These are phyloP conservation scores for Chydorus sphaericus DNA, from an alignment of 2,888 invertebrate genomes.

Conservation along the genomic window DNA sequence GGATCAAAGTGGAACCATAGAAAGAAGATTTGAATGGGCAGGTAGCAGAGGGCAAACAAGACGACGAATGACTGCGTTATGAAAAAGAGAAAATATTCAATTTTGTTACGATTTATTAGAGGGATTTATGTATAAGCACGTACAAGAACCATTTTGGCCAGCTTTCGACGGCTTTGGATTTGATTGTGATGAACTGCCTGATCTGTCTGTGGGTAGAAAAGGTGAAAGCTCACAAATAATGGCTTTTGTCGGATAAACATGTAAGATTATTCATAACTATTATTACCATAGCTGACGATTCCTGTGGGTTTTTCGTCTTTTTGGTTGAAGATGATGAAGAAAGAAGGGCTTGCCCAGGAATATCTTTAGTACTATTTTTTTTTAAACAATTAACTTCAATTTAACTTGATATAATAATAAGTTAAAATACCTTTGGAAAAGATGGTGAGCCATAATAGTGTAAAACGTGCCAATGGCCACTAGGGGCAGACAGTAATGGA, in stretches of 20 bases:
- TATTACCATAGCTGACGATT: no score
- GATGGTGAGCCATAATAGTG: constrained; percentile 69
- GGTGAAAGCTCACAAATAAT: no score
- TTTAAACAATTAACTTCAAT: no score
- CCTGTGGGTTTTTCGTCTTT: no score
- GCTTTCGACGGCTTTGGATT: constrained; percentile 27
- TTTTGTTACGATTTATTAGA: no score
- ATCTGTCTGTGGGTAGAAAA: background rate
- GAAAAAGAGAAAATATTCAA: background rate
- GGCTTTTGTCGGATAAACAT: no score
- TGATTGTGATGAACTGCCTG: constrained; percentile 14
- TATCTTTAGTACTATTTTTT: constrained; percentile 62
- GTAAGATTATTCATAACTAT: no score
- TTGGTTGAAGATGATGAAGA: background rate
- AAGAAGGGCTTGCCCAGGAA: constrained; percentile 52
- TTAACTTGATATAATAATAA: no score
- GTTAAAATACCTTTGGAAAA: constrained; percentile 42
- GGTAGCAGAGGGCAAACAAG: constrained; percentile 71
- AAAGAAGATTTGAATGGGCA: constrained; percentile 67
- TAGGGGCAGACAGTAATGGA: constrained; percentile 75
- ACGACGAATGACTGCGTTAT: constrained; percentile 50
- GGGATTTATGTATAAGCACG: no score
- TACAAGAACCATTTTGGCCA: constrained; percentile 63
- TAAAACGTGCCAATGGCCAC: constrained; percentile 76
- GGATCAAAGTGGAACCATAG: constrained; percentile 71